phyloP scores from a whole-genome alignment of 37 sponge, comb jelly and placozoan species.

The Theonella swinhoei region DNA sequence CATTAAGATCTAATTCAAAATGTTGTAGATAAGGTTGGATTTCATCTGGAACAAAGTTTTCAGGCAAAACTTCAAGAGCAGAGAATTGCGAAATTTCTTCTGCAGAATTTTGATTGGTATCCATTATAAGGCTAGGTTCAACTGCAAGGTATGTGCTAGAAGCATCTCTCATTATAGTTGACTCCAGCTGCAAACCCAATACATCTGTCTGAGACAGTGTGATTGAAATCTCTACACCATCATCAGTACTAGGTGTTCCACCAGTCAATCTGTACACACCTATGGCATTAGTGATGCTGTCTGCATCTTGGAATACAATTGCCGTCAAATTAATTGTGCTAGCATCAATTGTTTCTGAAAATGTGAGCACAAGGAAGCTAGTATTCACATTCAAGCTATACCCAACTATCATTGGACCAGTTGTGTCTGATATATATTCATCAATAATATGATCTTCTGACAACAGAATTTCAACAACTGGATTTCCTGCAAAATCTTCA shows the following conservation, averaged over 20 bases:
- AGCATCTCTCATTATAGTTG: slow-evolving; percentile 47
- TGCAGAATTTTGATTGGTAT: slow-evolving; percentile 57
- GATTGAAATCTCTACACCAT: slow-evolving; percentile 49
- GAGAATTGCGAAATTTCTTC: slow-evolving; percentile 13
- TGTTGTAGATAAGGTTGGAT: slow-evolving; percentile 42
- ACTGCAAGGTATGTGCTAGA: slow-evolving; percentile 59
- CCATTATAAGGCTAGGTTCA: slow-evolving; percentile 39
- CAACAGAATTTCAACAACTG: slow-evolving; percentile 23
- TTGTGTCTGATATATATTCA: slow-evolving; percentile 61
- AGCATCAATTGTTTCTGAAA: slow-evolving; percentile 67
- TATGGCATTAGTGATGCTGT: slow-evolving; percentile 7
- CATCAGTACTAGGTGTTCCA: slow-evolving; percentile 8
- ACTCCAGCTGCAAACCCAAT: slow-evolving; percentile 54
- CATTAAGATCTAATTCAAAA: slow-evolving; percentile 78
- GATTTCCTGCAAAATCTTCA: slow-evolving; percentile 65
- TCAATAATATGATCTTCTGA: slow-evolving; percentile 24
- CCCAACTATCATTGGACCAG: slow-evolving; percentile 61
- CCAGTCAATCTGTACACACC: slow-evolving; percentile 60
- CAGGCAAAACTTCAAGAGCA: slow-evolving; percentile 30
- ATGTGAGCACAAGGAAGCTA: slow-evolving; percentile 54
- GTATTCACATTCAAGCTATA: slow-evolving; percentile 68
- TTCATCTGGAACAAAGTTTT: slow-evolving; percentile 57
- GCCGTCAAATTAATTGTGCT: slow-evolving; percentile 27
- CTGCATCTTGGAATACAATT: slow-evolving; percentile 58
- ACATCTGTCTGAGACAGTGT: slow-evolving; percentile 47